A percentile compares a stretch with the other conserved stretches of the same genome.
Conservation (phyloP, 2,888 invertebrate species). For the Itoplectis maculator region DNA sequence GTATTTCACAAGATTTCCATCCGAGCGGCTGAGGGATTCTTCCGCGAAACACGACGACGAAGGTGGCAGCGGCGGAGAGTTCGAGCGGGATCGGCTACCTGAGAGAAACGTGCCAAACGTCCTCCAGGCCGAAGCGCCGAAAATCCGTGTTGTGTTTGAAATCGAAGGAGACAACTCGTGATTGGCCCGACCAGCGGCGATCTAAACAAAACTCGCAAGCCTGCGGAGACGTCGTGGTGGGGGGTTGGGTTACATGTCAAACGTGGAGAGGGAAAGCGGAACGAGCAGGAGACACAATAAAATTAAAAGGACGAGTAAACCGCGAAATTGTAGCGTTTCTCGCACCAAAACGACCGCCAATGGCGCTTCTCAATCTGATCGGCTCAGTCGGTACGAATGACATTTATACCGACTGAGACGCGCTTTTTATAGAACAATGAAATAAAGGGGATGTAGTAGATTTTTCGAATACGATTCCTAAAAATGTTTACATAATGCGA, state of each 20-base stretch:
- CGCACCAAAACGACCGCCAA: too few species aligned
- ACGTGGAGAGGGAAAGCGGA: too few species aligned
- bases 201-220: slow-evolving; percentile 8
- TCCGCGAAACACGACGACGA: not conserved
- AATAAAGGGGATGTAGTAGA: too few species aligned
- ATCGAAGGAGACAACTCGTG: slow-evolving; percentile 3
- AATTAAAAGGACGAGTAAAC: not conserved
- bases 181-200: slow-evolving; percentile 7
- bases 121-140: slow-evolving; percentile 19
- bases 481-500: too few species aligned
- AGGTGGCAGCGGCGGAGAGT: not conserved
- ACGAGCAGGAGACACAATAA: too few species aligned
- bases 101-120: slow-evolving; percentile 26
- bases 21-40: not conserved
- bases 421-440: too few species aligned
- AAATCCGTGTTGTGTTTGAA: slow-evolving; percentile 30
- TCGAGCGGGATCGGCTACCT: slow-evolving; percentile 4
- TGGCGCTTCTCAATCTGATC: too few species aligned
- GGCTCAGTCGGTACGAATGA: too few species aligned
- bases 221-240: not conserved
- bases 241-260: not conserved
- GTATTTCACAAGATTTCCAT: slow-evolving; percentile 5
- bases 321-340: too few species aligned
- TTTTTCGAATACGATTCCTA: too few species aligned
- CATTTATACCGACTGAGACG: too few species aligned